phyloP scores from a whole-genome alignment of 1,140 invertebrate species.

The Cyrtorhinus lividipennis region DNA sequence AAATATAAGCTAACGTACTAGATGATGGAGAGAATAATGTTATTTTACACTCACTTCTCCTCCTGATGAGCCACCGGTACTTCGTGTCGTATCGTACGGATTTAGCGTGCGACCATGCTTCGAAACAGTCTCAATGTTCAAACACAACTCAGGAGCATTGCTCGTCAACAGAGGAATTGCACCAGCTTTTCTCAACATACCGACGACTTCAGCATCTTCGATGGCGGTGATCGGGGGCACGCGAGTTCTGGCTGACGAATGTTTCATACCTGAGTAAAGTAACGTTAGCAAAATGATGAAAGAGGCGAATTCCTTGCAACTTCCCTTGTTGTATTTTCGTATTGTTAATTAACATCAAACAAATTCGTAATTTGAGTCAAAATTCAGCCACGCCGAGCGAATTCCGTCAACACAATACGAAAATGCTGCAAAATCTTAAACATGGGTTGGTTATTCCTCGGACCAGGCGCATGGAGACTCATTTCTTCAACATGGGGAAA shows the following conservation, averaged over 20 bases:
- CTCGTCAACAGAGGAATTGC: constrained; percentile 72
- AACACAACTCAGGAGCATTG: constrained; percentile 78
- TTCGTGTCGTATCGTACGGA: constrained; percentile 66
- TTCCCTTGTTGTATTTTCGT: neutral
- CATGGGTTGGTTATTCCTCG: neutral
- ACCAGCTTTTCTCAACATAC: constrained; percentile 51
- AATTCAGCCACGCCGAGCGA: neutral
- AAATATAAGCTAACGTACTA: no score
- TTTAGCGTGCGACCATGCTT: constrained; percentile 74
- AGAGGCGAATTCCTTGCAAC: no score
- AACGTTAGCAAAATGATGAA: neutral
- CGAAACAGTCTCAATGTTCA: constrained; percentile 81
- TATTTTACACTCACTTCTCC: constrained; percentile 47
- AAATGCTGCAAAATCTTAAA: neutral
- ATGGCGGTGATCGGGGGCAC: constrained; percentile 38
- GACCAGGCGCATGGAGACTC: no score
- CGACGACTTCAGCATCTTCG: constrained; percentile 55
- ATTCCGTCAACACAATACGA: neutral
- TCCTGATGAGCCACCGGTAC: constrained; percentile 59
- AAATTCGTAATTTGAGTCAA: neutral
- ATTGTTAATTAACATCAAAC: neutral
- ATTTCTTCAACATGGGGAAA: no score
- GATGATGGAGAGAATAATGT: no score
- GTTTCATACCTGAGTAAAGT: constrained; percentile 37
- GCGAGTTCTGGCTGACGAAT: constrained; percentile 38